Base-by-base conservation (phyloP, 2,888 invertebrate genomes). In the Sturmia bella region DNA sequence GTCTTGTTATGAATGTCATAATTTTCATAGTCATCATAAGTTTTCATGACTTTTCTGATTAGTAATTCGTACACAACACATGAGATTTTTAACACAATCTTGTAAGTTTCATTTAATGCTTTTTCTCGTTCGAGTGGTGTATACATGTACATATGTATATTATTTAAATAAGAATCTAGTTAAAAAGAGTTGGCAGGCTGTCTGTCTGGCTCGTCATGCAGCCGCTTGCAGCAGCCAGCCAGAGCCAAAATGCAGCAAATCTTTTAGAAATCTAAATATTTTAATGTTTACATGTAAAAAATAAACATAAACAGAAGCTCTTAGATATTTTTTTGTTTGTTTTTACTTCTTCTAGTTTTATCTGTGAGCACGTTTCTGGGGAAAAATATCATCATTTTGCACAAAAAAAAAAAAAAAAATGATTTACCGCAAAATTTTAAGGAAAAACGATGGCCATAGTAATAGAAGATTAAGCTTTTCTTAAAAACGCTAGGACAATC, bases 281-380 rank as follows among this genome's bases (percentile, higher is more conserved):
- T 64, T 78, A 78, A 78, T 78, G 57, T 78, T 78, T 78, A 64
- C 77, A 72, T 78, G 70, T 52, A 64, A 78, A 78, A 70, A 50
- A 50, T 70, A 78, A 77, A 63, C 54, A 70, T 48, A 70, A 78
- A 78, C 77, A 78, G 77, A 78, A 78, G 77, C 70, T 39, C 15
- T 43, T 52, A 21, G 52, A 12, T 50, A 7, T 12, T 7, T 17
- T 27, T 15, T 45, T 41, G 13, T 27, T 27, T 24, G 11, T 48
- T 19, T 21, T 37, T 37, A 11, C 37, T 4, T 59, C 7, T 39
- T 21, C 6, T 1, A 13, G 2, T 6, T 27, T 32, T 50, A 12
- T 39, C 52, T 39, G 27, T 50, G 21, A 32, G 57, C 75, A 75
- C 75, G 75, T 59, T 75, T 75, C 75, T 75, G 57, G 68, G 59